phyloP scores from a whole-genome alignment of 2,888 invertebrate genomes.

The Drosophila nr. perissopoda region DNA sequence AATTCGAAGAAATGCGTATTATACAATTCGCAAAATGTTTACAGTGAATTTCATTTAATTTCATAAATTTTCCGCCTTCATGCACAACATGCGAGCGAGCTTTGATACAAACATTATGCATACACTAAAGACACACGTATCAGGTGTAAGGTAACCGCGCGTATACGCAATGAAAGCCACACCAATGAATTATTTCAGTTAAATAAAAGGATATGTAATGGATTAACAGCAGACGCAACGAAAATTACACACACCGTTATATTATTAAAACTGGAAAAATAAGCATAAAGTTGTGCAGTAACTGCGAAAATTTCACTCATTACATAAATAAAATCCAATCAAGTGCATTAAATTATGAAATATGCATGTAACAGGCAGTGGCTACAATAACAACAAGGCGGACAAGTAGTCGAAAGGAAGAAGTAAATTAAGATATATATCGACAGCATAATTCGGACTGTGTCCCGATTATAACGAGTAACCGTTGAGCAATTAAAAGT shows the following conservation, averaged over 20 bases:
- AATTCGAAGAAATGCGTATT: slow-evolving; percentile 24
- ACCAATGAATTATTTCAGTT: slow-evolving; percentile 40
- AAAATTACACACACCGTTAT: slow-evolving; percentile 24
- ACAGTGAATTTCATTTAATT: slow-evolving; percentile 23
- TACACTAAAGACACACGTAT: not conserved
- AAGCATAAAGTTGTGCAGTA: not conserved
- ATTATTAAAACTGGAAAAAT: slow-evolving; percentile 13
- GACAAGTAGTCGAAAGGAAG: slow-evolving; percentile 13
- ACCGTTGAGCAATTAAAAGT: not conserved
- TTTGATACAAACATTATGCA: slow-evolving; percentile 7
- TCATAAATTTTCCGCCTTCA: slow-evolving; percentile 51
- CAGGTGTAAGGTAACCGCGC: not conserved
- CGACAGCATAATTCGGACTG: slow-evolving; percentile 32
- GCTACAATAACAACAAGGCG: not conserved
- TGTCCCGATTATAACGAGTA: not conserved
- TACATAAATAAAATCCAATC: slow-evolving; percentile 11
- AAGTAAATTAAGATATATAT: slow-evolving; percentile 41
- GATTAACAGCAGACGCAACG: slow-evolving; percentile 40
- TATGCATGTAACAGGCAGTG: slow-evolving; percentile 9
- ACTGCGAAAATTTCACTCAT: slow-evolving; percentile 6
- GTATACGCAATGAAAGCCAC: slow-evolving; percentile 37
- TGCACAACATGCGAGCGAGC: slow-evolving; percentile 35
- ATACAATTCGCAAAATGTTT: slow-evolving; percentile 24
- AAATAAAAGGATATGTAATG: slow-evolving; percentile 27
- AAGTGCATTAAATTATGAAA: slow-evolving; percentile 12